Conservation (phyloP, 2,113 vertebrate genomes). For the Perca flavescens region DNA sequence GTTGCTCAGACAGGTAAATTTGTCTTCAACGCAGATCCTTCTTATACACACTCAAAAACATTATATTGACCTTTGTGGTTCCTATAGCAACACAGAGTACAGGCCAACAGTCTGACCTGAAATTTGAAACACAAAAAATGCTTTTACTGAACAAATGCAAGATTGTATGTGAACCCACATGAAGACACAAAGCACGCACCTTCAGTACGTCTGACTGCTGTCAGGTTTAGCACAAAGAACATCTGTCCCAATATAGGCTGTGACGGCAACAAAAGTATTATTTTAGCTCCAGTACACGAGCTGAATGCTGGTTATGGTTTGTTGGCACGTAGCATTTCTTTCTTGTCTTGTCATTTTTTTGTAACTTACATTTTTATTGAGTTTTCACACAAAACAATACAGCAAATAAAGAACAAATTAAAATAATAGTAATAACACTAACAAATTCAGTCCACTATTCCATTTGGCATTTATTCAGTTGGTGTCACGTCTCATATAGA, state of each 20-base stretch:
- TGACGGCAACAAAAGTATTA: neutral
- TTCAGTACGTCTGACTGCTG: neutral
- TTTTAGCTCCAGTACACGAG: neutral
- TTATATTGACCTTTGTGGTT: slow-evolving; percentile 68
- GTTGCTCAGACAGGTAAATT: slow-evolving; percentile 57
- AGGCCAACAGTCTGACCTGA: slow-evolving; percentile 25
- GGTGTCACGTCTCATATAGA: no score
- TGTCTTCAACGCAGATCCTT: slow-evolving; percentile 44
- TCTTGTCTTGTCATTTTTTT: no score
- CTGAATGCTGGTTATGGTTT: neutral
- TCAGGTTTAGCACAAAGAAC: neutral
- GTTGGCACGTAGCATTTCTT: neutral
- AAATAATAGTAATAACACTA: no score
- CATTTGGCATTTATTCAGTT: no score
- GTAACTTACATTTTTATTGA: no score
- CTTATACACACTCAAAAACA: slow-evolving; percentile 48
- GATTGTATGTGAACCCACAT: slow-evolving; percentile 13
- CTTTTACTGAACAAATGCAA: slow-evolving; percentile 11
- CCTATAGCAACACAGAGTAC: slow-evolving; percentile 69
- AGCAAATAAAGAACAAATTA: no score
- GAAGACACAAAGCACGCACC: neutral
- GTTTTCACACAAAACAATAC: no score
- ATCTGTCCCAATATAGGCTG: neutral
- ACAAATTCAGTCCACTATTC: no score
- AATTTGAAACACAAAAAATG: slow-evolving; percentile 27